Conservation (phyloP, 2,797 vertebrate species). For the Staurois parvus region DNA sequence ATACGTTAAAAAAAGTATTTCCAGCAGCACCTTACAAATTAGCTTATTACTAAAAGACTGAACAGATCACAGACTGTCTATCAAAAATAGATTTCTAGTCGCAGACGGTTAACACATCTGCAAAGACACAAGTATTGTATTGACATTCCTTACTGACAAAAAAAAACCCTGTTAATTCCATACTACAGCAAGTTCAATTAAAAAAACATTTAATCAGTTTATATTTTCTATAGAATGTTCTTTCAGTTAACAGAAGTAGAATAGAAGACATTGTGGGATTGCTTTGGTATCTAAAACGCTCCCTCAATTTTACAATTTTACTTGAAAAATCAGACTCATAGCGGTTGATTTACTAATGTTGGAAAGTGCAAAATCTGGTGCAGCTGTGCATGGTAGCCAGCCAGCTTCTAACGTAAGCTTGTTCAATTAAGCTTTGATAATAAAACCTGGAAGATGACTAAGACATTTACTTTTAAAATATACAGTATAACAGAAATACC, state of each 20-base stretch:
- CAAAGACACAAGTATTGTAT: constrained; percentile 66
- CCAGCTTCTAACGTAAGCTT: too few relatives aligned
- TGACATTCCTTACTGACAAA: constrained; percentile 43
- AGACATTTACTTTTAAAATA: too few relatives aligned
- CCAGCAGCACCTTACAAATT: constrained; percentile 73
- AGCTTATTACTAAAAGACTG: constrained; percentile 83
- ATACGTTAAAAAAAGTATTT: constrained; percentile 74
- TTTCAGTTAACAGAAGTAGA: neutral
- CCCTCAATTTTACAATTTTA: too few relatives aligned
- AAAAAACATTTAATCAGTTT: constrained; percentile 22
- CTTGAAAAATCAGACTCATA: too few relatives aligned
- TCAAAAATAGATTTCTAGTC: constrained; percentile 77
- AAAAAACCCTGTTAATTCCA: constrained; percentile 31
- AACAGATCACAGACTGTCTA: constrained; percentile 79
- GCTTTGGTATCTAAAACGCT: too few relatives aligned
- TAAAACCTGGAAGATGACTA: too few relatives aligned
- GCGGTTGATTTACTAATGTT: too few relatives aligned
- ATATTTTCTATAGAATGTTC: neutral
- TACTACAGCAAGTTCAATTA: constrained; percentile 32
- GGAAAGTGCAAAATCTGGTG: too few relatives aligned
- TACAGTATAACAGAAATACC: too few relatives aligned
- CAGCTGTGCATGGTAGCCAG: too few relatives aligned
- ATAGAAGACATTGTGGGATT: neutral
- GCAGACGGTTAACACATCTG: constrained; percentile 74
- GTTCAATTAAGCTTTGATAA: too few relatives aligned